phyloP scores from a whole-genome alignment of 2,797 vertebrate species.

The Enteromius afrohamiltoni region DNA sequence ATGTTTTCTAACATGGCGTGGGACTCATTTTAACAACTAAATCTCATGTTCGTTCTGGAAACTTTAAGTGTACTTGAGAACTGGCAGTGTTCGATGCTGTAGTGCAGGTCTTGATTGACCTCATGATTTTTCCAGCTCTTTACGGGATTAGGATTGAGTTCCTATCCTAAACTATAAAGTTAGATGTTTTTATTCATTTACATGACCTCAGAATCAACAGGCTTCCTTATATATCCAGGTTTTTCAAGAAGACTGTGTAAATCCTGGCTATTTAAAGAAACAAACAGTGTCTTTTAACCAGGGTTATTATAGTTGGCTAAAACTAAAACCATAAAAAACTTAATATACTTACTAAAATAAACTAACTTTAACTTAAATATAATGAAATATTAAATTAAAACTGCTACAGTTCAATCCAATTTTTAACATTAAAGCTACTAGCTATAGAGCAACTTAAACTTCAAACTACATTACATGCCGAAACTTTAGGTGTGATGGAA shows the following conservation, averaged over 20 bases:
- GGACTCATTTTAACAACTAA: constrained; percentile 11
- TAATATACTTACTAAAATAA: too few relatives aligned
- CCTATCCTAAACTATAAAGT: neutral
- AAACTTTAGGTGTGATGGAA: neutral
- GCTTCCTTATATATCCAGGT: too few relatives aligned
- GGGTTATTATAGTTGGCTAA: too few relatives aligned
- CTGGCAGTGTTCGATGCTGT: neutral
- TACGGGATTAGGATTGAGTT: neutral
- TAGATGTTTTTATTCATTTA: neutral
- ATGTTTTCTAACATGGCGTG: constrained; percentile 13
- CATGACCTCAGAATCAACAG: neutral
- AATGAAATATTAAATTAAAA: too few relatives aligned
- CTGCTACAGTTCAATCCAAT: neutral
- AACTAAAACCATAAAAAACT: too few relatives aligned
- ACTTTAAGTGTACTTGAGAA: neutral
- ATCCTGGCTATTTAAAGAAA: too few relatives aligned
- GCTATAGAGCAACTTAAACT: neutral
- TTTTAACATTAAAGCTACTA: neutral
- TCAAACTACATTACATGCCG: neutral
- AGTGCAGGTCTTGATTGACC: neutral
- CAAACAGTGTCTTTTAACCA: too few relatives aligned
- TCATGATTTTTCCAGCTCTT: neutral
- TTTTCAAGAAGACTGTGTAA: too few relatives aligned
- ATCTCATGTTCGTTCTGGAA: neutral
- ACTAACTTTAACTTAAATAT: too few relatives aligned